Conservation (phyloP, 2,888 invertebrate genomes). For the Pseudococcus jackbeardsleyi region DNA sequence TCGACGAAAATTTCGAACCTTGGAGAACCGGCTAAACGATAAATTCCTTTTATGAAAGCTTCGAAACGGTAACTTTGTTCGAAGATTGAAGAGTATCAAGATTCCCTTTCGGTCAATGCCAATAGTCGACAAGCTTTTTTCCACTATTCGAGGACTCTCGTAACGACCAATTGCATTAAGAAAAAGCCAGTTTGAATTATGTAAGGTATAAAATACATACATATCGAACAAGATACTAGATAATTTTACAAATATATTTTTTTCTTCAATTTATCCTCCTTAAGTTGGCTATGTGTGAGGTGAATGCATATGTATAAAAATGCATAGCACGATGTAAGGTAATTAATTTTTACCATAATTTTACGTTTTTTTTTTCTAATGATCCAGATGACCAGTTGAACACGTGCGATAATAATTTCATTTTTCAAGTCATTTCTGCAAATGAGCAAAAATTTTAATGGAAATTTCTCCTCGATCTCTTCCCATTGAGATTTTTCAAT, state of each 20-base stretch:
- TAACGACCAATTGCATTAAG: background rate
- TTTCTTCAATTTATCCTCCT: background rate
- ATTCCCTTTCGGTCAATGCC: slow-evolving; percentile 54
- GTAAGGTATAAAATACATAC: background rate
- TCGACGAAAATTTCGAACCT: slow-evolving; percentile 47
- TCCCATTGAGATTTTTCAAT: too few relatives aligned
- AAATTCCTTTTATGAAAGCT: slow-evolving; percentile 56
- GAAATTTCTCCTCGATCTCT: too few relatives aligned
- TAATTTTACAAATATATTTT: background rate
- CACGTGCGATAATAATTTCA: too few relatives aligned
- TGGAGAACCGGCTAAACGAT: slow-evolving; percentile 33
- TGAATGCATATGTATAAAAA: too few relatives aligned
- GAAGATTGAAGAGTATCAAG: slow-evolving; percentile 41
- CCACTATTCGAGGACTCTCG: slow-evolving; percentile 24
- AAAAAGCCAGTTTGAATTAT: background rate
- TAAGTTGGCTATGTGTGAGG: background rate
- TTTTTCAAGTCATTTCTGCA: too few relatives aligned
- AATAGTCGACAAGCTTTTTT: slow-evolving; percentile 17
- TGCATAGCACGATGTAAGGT: too few relatives aligned
- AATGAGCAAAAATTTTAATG: too few relatives aligned
- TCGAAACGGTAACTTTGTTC: slow-evolving; percentile 19
- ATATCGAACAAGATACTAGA: background rate
- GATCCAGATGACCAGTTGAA: too few relatives aligned
- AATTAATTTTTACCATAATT: too few relatives aligned
- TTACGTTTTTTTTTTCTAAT: too few relatives aligned